Percentiles rank a stretch among this genome's conserved stretches.
Evolutionary conservation across 2,113 vertebrate species (phyloP).

Genomic region (Sialia sialis): DNA sequence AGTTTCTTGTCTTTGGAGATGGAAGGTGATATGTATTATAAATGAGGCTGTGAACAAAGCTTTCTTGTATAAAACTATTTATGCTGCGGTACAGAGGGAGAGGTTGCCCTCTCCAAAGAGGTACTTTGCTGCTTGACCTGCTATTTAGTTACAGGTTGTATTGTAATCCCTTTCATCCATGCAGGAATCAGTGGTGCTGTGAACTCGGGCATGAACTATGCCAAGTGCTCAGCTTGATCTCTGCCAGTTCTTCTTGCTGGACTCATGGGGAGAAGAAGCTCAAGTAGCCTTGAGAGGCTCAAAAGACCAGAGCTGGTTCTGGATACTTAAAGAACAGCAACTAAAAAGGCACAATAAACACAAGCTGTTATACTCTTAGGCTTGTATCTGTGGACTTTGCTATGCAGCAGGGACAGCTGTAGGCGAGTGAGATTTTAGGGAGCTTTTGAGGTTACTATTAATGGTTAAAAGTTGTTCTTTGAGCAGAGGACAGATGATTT

Average conservation of each 20-base stretch:
- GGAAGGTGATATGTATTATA: neutral
- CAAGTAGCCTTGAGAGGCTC: neutral
- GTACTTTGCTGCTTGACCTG: neutral
- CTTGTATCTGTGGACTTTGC: neutral
- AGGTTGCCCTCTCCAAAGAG: neutral
- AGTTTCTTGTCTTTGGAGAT: neutral
- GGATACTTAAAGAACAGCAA: neutral
- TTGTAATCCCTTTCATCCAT: neutral
- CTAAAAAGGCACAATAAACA: neutral
- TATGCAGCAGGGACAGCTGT: neutral
- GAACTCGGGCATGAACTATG: neutral
- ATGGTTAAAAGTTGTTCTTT: neutral
- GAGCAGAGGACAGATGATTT: neutral
- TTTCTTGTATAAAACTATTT: neutral
- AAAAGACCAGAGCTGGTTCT: neutral
- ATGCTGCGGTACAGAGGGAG: neutral
- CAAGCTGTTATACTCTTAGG: neutral
- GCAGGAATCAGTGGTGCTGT: neutral
- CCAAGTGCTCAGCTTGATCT: neutral
- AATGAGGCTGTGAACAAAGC: neutral
- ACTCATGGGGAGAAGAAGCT: rapidly evolving
- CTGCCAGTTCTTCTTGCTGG: neutral
- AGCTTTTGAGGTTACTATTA: neutral
- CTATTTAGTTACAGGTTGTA: neutral
- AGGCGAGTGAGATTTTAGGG: neutral